Conservation (phyloP, 2,797 vertebrate species). For the Melanogrammus aeglefinus region DNA sequence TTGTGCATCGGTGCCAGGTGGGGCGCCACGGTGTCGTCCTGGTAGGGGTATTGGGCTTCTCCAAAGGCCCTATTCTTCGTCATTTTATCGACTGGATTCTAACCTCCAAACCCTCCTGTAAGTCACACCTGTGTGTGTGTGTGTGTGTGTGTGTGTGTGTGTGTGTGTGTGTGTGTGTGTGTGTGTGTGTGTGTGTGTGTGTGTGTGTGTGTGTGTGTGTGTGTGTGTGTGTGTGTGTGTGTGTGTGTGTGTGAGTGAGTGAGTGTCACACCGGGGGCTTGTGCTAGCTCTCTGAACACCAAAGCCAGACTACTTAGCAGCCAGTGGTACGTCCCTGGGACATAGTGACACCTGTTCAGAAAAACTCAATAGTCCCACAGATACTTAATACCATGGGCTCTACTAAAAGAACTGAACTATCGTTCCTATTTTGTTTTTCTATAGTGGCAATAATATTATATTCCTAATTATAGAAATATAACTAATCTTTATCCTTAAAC, state of each 20-base stretch:
- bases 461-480: too few species aligned
- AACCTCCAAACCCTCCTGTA: background rate
- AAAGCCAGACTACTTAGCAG: conserved; percentile 5
- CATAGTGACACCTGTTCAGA: background rate
- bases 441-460: background rate
- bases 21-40: background rate
- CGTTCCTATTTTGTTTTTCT: background rate
- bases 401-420: background rate
- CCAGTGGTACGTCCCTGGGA: background rate
- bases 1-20: background rate
- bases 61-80: background rate
- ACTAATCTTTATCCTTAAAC: too few species aligned
- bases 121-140: background rate
- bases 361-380: background rate
- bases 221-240: conserved; percentile 5
- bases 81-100: background rate
- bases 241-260: conserved; percentile 5
- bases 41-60: background rate
- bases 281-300: background rate
- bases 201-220: background rate
- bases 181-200: conserved; percentile 5
- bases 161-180: background rate
- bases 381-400: background rate
- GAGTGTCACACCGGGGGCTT: background rate
- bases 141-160: conserved; percentile 6